A percentile compares a stretch with the other conserved stretches of the same genome.
These are phyloP conservation scores for Agapornis canus DNA, from an alignment of 2,797 vertebrate genomes.

Conservation along the genomic window DNA sequence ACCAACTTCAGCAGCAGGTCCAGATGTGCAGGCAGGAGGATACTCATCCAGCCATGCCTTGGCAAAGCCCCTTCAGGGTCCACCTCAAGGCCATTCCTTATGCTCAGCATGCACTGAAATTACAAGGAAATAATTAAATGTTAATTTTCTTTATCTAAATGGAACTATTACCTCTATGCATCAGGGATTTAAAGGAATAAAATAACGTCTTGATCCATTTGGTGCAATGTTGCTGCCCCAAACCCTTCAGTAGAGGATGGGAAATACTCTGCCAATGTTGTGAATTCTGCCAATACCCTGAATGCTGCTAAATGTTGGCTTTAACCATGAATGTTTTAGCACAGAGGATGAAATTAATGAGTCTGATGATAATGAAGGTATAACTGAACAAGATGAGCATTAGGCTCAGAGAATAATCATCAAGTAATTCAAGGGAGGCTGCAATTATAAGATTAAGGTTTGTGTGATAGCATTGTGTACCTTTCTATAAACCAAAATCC, in stretches of 20 bases:
- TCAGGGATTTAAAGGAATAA: background rate
- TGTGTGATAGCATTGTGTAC: slow-evolving; percentile 20
- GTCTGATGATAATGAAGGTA: slow-evolving; percentile 53
- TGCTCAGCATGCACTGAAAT: background rate
- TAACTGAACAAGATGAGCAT: background rate
- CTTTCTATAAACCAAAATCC: background rate
- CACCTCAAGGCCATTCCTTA: background rate
- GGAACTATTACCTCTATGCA: background rate
- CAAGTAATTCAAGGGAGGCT: slow-evolving; percentile 4
- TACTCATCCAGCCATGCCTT: background rate
- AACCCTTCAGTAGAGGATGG: background rate
- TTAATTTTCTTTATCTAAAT: background rate
- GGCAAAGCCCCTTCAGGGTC: background rate
- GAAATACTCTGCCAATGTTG: background rate
- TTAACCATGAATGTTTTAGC: background rate
- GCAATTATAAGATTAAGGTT: slow-evolving; percentile 34
- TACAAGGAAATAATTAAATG: background rate
- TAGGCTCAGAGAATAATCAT: slow-evolving; percentile 39
- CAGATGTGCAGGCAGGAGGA: background rate
- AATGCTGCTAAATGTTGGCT: background rate
- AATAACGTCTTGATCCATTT: background rate
- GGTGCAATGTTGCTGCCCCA: background rate
- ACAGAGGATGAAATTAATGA: slow-evolving; percentile 51
- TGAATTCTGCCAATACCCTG: background rate
- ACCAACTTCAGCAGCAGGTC: background rate